These are phyloP conservation scores for Yponomeuta evonymella DNA, from an alignment of 2,888 invertebrate species.

Conservation along the genomic window DNA sequence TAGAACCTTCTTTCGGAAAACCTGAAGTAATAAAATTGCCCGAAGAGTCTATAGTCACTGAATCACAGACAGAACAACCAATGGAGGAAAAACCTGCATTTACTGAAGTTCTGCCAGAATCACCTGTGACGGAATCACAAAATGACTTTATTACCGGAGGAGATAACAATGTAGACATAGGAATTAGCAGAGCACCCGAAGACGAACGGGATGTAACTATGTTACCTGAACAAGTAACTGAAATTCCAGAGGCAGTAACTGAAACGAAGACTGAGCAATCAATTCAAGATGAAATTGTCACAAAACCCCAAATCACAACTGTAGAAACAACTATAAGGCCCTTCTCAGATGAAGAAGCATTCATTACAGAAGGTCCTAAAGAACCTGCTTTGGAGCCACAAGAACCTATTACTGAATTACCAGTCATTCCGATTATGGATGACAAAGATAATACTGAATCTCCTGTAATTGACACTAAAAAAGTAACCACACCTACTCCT, in stretches of 20 bases:
- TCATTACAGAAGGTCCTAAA: constrained; percentile 14
- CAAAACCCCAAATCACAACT: background rate
- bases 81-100: background rate
- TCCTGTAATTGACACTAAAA: background rate
- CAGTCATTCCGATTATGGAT: background rate
- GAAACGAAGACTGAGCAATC: background rate
- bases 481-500: background rate
- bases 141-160: background rate
- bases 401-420: background rate
- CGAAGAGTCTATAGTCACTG: background rate
- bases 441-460: background rate
- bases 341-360: constrained; percentile 7
- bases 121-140: constrained; percentile 19
- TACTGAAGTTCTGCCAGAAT: background rate
- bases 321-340: background rate
- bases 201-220: background rate
- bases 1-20: background rate
- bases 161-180: constrained; percentile 15
- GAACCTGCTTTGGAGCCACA: background rate
- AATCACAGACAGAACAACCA: constrained; percentile 4
- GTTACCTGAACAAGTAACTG: background rate
- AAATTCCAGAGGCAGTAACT: constrained; percentile 2
- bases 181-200: background rate
- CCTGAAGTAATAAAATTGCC: background rate
- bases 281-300: background rate